Percentiles rank a stretch among this genome's conserved stretches.
Evolutionary conservation across 1,140 invertebrate genomes (phyloP).

Genomic region (Danaus melanippus): DNA sequence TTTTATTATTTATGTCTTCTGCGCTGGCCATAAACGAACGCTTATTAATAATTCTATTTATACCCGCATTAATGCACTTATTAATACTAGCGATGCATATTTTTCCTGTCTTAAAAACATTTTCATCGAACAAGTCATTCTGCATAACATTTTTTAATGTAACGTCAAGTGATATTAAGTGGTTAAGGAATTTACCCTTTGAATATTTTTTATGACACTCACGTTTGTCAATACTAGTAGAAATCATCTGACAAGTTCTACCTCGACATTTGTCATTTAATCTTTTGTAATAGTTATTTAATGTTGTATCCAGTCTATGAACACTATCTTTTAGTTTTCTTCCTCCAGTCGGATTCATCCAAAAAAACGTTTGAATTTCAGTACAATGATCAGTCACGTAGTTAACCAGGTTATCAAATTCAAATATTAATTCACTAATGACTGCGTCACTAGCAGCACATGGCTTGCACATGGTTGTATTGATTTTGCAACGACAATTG

Average conservation of each 20-base stretch:
- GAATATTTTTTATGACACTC: constrained; percentile 6
- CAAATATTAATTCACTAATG: constrained; percentile 47
- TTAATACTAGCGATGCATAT: constrained; percentile 11
- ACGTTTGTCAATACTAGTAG: constrained; percentile 36
- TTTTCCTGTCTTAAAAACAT: constrained; percentile 17
- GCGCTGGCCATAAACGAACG: constrained; percentile 10
- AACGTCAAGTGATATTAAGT: constrained; percentile 25
- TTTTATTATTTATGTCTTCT: constrained; percentile 21
- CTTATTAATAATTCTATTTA: constrained; percentile 23
- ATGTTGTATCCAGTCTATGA: constrained; percentile 36
- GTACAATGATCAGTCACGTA: constrained; percentile 57
- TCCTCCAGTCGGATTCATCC: constrained; percentile 50
- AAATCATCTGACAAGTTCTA: constrained; percentile 37
- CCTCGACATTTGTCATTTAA: constrained; percentile 48
- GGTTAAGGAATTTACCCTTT: constrained; percentile 17
- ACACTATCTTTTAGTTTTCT: constrained; percentile 47
- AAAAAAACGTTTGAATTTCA: constrained; percentile 58
- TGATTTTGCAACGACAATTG: constrained; percentile 40
- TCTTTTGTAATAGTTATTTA: constrained; percentile 49
- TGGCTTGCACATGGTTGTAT: constrained; percentile 42
- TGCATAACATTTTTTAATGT: constrained; percentile 26
- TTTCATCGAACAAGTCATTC: constrained; percentile 19
- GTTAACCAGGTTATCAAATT: constrained; percentile 48
- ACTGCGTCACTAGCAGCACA: constrained; percentile 47
- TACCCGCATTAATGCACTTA: constrained; percentile 24